Evolutionary conservation across 2,888 invertebrate genomes (phyloP), one percentile per base, ranked within the genome.

Genomic region (Heliconius hortense): DNA sequence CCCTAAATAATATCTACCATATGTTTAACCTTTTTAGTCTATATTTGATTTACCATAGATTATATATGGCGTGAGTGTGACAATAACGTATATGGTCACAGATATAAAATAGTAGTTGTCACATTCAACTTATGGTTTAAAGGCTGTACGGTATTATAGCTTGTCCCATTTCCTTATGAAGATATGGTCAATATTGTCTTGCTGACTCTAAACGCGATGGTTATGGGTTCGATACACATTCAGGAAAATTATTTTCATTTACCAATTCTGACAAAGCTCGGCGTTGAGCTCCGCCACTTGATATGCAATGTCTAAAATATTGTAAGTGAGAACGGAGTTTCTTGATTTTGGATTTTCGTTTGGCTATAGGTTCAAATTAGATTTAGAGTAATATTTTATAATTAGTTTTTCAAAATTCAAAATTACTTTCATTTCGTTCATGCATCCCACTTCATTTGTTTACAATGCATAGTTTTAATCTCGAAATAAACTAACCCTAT

Each of bases 61-160:
- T 74, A 63, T 60, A 74, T 63, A 74, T 62, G 74, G 74, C 63
- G 63, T 24, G 69, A 69, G 26, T 63, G 69, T 69, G 53, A 63
- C 74, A 69, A 60, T 70, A 35, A 56, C 74, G 15, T 74, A 69
- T 74, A 74, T 74, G 74, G 74, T 39, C n/a, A 60, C 43, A 71
- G 60, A 71, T 71, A 39, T 70, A 35, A 26, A 59, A 35, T 59
- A 59, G 18, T 56, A 26, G n/a, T 60, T 60, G 60, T 70, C 56
- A 56, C 69, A 69, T 69, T 53, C 31, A 31, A 56, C 53, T 69
- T 48, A 26, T 4, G 35, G 15, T 39, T 39, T 39, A 69, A 28
- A 28, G 68, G 53, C 68, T 68, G 53, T 21, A 13, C 21, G 11
- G 48, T 53, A 28, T 48, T 31, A 69, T 31, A 39, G 7, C 68